phyloP scores from a whole-genome alignment of 2,113 vertebrate genomes.

The Nycticryphes semicollaris region DNA sequence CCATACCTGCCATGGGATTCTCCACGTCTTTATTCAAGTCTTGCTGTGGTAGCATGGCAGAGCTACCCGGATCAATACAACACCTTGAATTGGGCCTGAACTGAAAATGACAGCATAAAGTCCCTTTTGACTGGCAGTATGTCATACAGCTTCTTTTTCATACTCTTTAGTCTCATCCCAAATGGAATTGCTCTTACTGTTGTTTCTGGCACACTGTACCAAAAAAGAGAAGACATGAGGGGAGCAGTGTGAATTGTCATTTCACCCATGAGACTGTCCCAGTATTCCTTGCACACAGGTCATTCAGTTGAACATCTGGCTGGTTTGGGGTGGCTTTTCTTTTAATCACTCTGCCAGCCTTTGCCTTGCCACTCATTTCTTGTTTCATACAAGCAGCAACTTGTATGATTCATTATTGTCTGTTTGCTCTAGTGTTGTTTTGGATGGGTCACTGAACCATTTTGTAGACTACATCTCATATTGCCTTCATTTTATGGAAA shows the following conservation, averaged over 20 bases:
- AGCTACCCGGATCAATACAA: not conserved
- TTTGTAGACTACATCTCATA: not conserved
- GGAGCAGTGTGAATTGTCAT: not conserved
- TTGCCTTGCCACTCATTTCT: not conserved
- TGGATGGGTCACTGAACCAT: not conserved
- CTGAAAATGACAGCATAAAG: not conserved
- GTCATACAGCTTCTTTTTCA: not conserved
- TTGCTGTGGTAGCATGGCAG: not conserved
- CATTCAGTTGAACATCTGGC: not conserved
- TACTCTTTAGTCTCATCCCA: not conserved
- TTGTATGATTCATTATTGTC: not conserved
- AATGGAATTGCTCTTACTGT: not conserved
- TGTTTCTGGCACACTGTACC: not conserved
- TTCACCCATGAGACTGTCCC: not conserved
- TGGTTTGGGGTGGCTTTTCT: not conserved
- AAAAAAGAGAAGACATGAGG: not conserved
- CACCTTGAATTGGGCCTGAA: not conserved
- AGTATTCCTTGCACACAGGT: not conserved
- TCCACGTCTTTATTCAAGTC: fast-evolving
- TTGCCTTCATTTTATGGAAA: not conserved
- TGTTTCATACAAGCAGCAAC: not conserved
- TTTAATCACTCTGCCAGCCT: not conserved
- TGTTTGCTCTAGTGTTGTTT: not conserved
- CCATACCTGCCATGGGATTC: not conserved
- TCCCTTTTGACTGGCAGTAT: not conserved